Base-by-base conservation (phyloP, 2,113 vertebrate species). In the Pithys albifrons region DNA sequence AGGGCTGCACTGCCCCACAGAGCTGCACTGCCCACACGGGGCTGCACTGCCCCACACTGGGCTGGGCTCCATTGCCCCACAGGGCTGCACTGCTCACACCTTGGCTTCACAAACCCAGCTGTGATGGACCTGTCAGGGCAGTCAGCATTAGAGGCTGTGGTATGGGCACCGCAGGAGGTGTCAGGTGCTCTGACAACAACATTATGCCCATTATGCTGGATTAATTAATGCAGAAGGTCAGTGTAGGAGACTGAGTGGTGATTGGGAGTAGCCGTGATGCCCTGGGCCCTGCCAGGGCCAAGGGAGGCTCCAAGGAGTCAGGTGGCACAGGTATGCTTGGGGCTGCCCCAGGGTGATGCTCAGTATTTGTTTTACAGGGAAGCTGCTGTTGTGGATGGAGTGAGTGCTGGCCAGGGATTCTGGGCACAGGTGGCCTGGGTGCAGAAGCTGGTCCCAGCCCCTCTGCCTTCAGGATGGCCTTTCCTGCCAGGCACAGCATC, bases 401-500 rank as follows among this genome's bases (percentile, higher is more conserved):
- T 0, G 19, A 33, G 10, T 22, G 41, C 17, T 49, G 75, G 29
- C 4, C 1, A 2, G 18, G 18, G 28, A 12, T 31, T 19, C 35
- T 1, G 10, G 20, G 16, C 23, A 2, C 1, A 1, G n/a, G 28
- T 39, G 14, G 19, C 8, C 0, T 0, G 25, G 12, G 25, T 5
- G 66, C 45, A n/a, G 41, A 43, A 43, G 25, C 19, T 5, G 6
- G 19, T 15, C 43, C 7, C 41, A 57, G 71, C 17, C 13, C 33
- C 12, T 52, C 28, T 54, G 37, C 31, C 51, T 16, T 58, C 37
- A 27, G 27, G 55, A 66, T 9, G 4, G 4, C 19, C 15, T 14
- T n/a, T 49, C 49, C 37, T 58, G 54, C 19, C 10, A 3, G 43
- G 10, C 10, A 4, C 24, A 23, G 48, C 35, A 12, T 70, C 39